Conservation (phyloP, 2,888 invertebrate species). For the Elaeidobius kamerunicus region DNA sequence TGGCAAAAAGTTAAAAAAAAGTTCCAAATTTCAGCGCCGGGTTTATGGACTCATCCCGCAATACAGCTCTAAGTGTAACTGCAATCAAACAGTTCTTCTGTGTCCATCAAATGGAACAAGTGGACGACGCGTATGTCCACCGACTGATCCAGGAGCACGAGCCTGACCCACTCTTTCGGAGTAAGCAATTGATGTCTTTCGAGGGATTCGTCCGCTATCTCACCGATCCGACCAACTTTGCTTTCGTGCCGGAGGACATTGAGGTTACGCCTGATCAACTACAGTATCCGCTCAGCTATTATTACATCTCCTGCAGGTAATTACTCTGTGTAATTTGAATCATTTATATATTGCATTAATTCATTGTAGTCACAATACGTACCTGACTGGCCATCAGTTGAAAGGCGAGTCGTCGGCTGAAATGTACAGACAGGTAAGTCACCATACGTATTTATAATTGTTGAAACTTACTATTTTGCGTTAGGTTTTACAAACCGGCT, state of each 20-base stretch:
- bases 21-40: too few species aligned
- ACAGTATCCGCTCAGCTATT: too few species aligned
- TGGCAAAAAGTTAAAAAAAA: too few species aligned
- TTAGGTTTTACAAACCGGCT: constrained; percentile 79
- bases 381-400: constrained; percentile 85
- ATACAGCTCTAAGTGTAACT: too few species aligned
- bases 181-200: constrained; percentile 82
- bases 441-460: not conserved
- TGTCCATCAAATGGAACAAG: too few species aligned
- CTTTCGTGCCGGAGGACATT: constrained; percentile 86
- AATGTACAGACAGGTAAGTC: constrained; percentile 73
- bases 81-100: too few species aligned
- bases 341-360: constrained; percentile 93
- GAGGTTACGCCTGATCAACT: too few species aligned
- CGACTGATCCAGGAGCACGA: constrained; percentile 82
- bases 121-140: too few species aligned
- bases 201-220: constrained; percentile 90
- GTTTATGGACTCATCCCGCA: too few species aligned
- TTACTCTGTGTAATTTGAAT: too few species aligned
- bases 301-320: too few species aligned
- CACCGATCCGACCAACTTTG: constrained; percentile 90
- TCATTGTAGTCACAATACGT: constrained; percentile 96
- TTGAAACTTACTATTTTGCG: constrained; percentile 25
- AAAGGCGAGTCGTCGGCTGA: constrained; percentile 95
- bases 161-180: constrained; percentile 71